Evolutionary conservation across 2,888 invertebrate species (phyloP).

Genomic region (Keiferia lycopersicella): DNA sequence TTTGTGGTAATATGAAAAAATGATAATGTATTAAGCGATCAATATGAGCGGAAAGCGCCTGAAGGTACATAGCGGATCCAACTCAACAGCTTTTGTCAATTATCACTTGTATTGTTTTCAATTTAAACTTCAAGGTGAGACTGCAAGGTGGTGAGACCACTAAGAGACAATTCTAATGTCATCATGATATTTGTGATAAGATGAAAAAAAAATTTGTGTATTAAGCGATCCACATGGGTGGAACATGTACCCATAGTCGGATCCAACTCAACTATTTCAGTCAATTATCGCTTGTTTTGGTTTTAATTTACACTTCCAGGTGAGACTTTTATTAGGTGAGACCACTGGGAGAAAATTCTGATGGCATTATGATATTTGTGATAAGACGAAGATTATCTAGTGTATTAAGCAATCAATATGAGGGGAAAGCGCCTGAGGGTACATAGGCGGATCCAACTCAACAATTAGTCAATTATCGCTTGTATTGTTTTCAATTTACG

Average conservation of each 20-base stretch:
- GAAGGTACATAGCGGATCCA: background rate
- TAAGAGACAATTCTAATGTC: background rate
- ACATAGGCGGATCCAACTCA: background rate
- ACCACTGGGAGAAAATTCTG: background rate
- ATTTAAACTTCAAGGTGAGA: background rate
- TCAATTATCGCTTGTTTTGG: background rate
- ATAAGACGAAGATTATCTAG: too few relatives aligned
- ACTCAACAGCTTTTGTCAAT: background rate
- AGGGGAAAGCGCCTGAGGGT: background rate
- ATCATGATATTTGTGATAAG: background rate
- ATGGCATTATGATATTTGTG: background rate
- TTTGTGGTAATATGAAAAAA: background rate
- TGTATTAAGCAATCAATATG: background rate
- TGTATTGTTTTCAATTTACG: conserved; percentile 1
- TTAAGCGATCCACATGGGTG: background rate
- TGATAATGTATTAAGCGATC: background rate
- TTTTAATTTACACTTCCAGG: background rate
- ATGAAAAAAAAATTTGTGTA: background rate
- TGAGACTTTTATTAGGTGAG: background rate
- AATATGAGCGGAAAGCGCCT: background rate
- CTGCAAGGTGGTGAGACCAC: too few relatives aligned
- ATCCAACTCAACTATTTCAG: background rate
- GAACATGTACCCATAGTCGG: too few relatives aligned
- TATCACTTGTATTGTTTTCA: conserved; percentile 3
- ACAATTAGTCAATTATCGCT: background rate